phyloP scores from a whole-genome alignment of 1,140 invertebrate genomes.

The Drosophila chauvacae region DNA sequence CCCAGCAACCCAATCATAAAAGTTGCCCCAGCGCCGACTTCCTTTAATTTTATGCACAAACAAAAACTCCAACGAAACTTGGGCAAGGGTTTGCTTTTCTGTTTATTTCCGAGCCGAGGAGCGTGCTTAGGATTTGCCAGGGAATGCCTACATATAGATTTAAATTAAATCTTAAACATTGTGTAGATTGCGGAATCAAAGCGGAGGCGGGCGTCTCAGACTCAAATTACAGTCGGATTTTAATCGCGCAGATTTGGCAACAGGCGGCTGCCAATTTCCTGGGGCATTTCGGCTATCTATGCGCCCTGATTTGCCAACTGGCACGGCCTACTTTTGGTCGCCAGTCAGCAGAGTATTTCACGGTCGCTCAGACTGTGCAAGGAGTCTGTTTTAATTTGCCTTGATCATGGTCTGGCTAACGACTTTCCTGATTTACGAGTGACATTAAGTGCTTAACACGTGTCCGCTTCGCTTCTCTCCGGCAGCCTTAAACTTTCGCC shows the following conservation, averaged over 20 bases:
- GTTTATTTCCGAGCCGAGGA: constrained; percentile 46
- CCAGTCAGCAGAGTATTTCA: constrained; percentile 6
- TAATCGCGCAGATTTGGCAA: constrained; percentile 50
- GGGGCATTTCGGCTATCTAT: background rate
- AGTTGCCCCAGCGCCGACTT: constrained; percentile 50
- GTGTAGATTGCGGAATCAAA: constrained; percentile 42
- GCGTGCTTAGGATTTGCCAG: constrained; percentile 45
- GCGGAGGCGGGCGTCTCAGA: constrained; percentile 12
- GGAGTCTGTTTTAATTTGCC: constrained; percentile 34
- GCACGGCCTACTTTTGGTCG: constrained; percentile 11
- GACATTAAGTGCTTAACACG: constrained; percentile 52
- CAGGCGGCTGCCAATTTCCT: constrained; percentile 15
- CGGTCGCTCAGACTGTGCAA: background rate
- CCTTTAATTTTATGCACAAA: constrained; percentile 80
- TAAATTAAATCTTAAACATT: constrained; percentile 76
- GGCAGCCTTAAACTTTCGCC: constrained; percentile 3
- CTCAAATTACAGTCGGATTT: constrained; percentile 40
- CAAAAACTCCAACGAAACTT: constrained; percentile 66
- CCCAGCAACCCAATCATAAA: constrained; percentile 74
- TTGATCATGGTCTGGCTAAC: constrained; percentile 32
- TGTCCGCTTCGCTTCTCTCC: constrained; percentile 19
- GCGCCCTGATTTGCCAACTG: background rate
- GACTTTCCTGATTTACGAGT: constrained; percentile 39
- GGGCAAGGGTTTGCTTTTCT: constrained; percentile 33
- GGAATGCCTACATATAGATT: constrained; percentile 49